A percentile compares a stretch with the other conserved stretches of the same genome.
Conservation (phyloP, 2,113 vertebrate species). For the Chroicocephalus ridibundus region DNA sequence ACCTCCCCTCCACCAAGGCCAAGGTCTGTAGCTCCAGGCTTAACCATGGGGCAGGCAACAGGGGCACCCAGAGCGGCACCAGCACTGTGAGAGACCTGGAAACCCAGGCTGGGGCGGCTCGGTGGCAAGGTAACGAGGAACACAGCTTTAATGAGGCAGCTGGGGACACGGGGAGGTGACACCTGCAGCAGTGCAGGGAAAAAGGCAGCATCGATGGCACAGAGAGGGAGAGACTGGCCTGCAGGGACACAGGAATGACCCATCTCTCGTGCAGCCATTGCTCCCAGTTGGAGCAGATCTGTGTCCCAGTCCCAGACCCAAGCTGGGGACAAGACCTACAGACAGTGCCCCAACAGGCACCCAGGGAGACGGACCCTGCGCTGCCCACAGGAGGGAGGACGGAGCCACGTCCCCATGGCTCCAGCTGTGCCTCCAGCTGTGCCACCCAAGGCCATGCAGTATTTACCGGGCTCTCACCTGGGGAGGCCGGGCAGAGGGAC, state of each 20-base stretch:
- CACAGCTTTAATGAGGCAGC: neutral
- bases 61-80: neutral
- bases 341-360: neutral
- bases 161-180: neutral
- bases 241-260: neutral
- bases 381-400: neutral
- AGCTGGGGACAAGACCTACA: neutral
- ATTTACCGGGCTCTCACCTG: neutral
- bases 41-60: accelerated
- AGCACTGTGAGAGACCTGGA: neutral
- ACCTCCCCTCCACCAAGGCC: neutral
- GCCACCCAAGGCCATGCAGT: accelerated
- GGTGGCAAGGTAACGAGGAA: neutral
- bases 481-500: neutral
- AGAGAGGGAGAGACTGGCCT: neutral
- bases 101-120: neutral
- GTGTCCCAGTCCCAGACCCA: neutral
- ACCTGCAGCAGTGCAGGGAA: neutral
- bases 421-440: neutral
- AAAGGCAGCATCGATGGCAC: neutral
- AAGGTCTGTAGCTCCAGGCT: neutral
- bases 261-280: neutral
- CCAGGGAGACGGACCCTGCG: accelerated
- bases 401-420: accelerated
- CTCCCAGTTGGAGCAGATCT: neutral